Base-by-base conservation (phyloP, 2,113 vertebrate species). In the Polypterus senegalus region DNA sequence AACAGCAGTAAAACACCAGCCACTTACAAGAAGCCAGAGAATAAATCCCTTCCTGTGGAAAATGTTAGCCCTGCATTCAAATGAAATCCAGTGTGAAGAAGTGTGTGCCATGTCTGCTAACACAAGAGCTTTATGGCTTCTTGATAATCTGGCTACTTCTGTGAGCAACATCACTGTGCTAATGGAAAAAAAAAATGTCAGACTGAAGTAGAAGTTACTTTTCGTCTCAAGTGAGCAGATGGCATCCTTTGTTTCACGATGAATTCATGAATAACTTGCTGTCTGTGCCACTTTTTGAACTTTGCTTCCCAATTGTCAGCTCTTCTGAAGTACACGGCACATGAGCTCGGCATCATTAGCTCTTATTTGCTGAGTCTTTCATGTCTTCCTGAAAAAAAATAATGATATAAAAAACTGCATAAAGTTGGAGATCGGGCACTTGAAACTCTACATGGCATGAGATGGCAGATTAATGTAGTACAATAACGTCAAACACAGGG, bases 261-360 rank as follows among this genome's bases (percentile, higher is more conserved):
- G 8, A n/a, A 45, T 58, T 58, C 44, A 58, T 58, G 43, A 58
- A 6, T 58, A 58, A 58, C 56, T 44, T 43, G 5, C 56, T 45
- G 43, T 27, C 56, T 58, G 56, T 58, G 27, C n/a, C 5, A 45
- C 43, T 43, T 11, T 5, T 10, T 55, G 5, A 11, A 5, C 54
- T 5, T 45, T 58, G 43, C 6, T 58, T 44, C 56, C 43, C 4
- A 4, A 27, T 44, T 58, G n/a, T 58, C n/a, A 27, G n/a, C n/a
- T 45, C 56, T 45, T 44, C 11, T n/a, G 56, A 58, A 43, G 43
- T 58, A 4, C 46, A 44, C 5, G 9, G 11, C 7, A 45, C 56
- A 2, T n/a, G 46, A 45, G 6, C 43, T n/a, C 6, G 44, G 56
- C 10, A 10, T 52, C 51, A 52, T 3, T 10, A 3, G 3, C 3